These are phyloP conservation scores for Brachionus koreanus DNA, from an alignment of 1,140 invertebrate species.

Conservation along the genomic window DNA sequence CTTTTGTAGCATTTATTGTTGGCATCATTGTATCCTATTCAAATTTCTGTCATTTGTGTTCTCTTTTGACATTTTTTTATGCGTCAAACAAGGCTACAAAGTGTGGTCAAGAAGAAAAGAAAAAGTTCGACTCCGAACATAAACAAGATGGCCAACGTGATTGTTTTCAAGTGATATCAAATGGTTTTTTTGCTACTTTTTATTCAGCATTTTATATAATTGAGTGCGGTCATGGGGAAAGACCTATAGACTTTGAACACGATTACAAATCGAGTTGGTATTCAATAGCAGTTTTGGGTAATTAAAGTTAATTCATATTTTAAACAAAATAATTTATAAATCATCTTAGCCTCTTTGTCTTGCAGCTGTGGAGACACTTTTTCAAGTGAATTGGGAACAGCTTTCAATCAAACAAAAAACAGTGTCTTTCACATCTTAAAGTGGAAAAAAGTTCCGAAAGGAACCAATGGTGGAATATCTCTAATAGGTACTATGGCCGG, in stretches of 20 bases:
- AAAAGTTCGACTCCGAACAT: background rate
- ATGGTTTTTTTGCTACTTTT: conserved; percentile 27
- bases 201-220: conserved; percentile 23
- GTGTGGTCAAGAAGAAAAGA: background rate
- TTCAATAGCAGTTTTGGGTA: conserved; percentile 17
- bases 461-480: conserved; percentile 18
- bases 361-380: conserved; percentile 12
- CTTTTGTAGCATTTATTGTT: background rate
- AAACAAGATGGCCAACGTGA: conserved; percentile 4
- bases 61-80: conserved; percentile 31
- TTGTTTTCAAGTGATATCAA: conserved; percentile 10
- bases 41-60: conserved; percentile 3
- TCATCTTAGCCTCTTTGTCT: background rate
- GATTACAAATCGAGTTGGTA: conserved; percentile 35
- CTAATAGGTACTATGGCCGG: background rate
- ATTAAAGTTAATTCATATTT: background rate
- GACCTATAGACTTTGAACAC: conserved; percentile 3
- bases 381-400: conserved; percentile 20
- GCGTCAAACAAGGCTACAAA: conserved; percentile 5
- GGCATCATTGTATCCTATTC: conserved; percentile 1
- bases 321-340: background rate
- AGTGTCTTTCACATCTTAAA: conserved; percentile 3
- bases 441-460: conserved; percentile 22
- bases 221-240: conserved; percentile 8
- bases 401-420: conserved; percentile 1